Base-by-base conservation (phyloP, 2,113 vertebrate species). In the Oxygymnocypris stewartii region DNA sequence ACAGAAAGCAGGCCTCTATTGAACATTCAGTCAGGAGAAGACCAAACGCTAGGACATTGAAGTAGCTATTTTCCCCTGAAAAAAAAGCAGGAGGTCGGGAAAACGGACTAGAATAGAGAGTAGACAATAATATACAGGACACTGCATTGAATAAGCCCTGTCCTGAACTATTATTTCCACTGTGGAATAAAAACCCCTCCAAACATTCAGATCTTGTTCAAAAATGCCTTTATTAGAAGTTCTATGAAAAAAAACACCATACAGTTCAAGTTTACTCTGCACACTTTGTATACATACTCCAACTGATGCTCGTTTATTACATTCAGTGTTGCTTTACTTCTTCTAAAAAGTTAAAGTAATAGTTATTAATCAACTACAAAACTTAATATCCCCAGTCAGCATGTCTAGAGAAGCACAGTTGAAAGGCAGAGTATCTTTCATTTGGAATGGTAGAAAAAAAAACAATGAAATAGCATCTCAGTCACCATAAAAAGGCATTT, bases 221-320 rank as follows among this genome's bases (percentile, higher is more conserved):
- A 94, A 94, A 93, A 92, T 91, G 85, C 90, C 95, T 98, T 99
- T 98, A 98, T 99, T 98, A 96, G 96, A 96, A 96, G 96, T 99
- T 97, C 97, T 97, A 97, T 96, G 97, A 23, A 42, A 16, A 49
- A 51, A 9, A 77, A 28, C 2, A 97, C 97, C 97, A 96, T 97
- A 99, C 97, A 98, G 96, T 98, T 98, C 97, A 98, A 98, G 97
- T 95, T 97, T 97, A 98, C 96, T 97, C 79, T 96, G 96, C 96
- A 96, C 95, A 97, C 94, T 94, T 94, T 97, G 96, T 97, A 98
- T 97, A 97, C 96, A 95, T 96, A 97, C 94, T 96, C 96, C 96
- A 91, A 84, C 96, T 96, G 96, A 96, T 96, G 96, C 93, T 94
- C 96, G 95, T 96, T 95, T 95, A 94, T 93, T 97, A 99, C 98